Evolutionary conservation across 2,113 vertebrate species (phyloP), one percentile per base, ranked within the genome.

Genomic region (Anolis sagrei): DNA sequence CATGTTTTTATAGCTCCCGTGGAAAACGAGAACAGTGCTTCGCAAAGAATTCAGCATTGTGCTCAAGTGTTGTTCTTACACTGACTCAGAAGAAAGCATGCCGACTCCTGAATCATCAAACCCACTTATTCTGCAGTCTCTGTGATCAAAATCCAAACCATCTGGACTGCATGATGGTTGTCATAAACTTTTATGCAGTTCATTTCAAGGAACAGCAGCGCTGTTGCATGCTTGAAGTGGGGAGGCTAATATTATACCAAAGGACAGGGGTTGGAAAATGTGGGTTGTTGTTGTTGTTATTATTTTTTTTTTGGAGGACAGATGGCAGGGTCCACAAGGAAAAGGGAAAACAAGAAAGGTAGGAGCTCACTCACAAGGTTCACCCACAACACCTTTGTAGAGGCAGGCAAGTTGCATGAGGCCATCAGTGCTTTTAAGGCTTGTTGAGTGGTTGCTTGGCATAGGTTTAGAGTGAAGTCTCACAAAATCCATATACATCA

Each of bases 171-270:
- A 39, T 61, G 62, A 23, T 27, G 18, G 49, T 62, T 61, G 14
- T 39, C 32, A 83, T 34, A 23, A 48, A 83, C 25, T 58, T 86
- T 61, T 25, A 64, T 70, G 81, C 0, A 0, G 3, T 23, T 84
- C 48, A 25, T 69, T 72, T 68, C 16, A 81, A 10, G 36, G 79
- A 75, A 36, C 64, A 86, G 7, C 5, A 51, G 16, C 34, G 27
- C 36, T n/a, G 39, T 32, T n/a, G 39, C 36, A 0, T 54, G 81
- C 7, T 70, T 82, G 51, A 68, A 32, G 88, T 39, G 48, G 81
- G 69, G 87, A 85, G 23, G 19, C 44, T 79, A 87, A 80, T n/a
- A 83, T 6, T 13, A 79, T 27, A 27, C 51, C 18, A 68, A 80
- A 83, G 36, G 27, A 29, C 29, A 68, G 54, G 16, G 54, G 4